Evolutionary conservation across 1,140 invertebrate genomes (phyloP), one percentile per base, ranked within the genome.

Genomic region (Drosophila dunni): DNA sequence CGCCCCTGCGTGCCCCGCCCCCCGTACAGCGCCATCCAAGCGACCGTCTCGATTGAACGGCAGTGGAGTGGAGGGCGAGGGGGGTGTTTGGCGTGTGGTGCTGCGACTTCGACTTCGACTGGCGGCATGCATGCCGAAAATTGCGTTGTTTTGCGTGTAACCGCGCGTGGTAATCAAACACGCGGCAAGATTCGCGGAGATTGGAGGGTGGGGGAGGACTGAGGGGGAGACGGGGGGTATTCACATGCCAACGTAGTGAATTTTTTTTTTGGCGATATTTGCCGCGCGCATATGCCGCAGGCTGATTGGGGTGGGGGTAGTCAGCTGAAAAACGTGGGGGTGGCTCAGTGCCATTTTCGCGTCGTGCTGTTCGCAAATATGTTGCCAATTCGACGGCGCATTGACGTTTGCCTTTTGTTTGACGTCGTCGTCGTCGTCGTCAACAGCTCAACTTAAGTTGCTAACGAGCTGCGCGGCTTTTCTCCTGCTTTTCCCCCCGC

Each of bases 111-210:
- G 17, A 17, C 17, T 20, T 20, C 54, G 45, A 75, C 46, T 75
- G 72, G 78, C 82, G 82, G 83, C 79, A 89, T 89, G 84, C 84
- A 88, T 89, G 84, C 84, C 79, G 83, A 91, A 91, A 91, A 91
- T 91, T 89, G 84, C 89, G 83, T 84, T 91, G 89, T 88, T 81
- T 88, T 91, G 89, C 89, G 89, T 91, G 89, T 91, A 91, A 91
- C 89, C 89, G 89, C 89, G 89, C 89, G 89, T 91, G 84, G 89
- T 91, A 91, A 91, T 91, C 89, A 91, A 89, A 89, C 84, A 89
- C 75, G 85, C 85, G 81, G 79, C 62, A 56, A 50, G 58, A 33
- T 63, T 58, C 46, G 82, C 70, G 42, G 10, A 36, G 10, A 40
- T 6, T 29, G 42, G n/a, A 17, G 64, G 29, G 45, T 33, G 33